Base-by-base conservation (phyloP, 2,888 invertebrate genomes). In the Spilosoma lubricipeda region DNA sequence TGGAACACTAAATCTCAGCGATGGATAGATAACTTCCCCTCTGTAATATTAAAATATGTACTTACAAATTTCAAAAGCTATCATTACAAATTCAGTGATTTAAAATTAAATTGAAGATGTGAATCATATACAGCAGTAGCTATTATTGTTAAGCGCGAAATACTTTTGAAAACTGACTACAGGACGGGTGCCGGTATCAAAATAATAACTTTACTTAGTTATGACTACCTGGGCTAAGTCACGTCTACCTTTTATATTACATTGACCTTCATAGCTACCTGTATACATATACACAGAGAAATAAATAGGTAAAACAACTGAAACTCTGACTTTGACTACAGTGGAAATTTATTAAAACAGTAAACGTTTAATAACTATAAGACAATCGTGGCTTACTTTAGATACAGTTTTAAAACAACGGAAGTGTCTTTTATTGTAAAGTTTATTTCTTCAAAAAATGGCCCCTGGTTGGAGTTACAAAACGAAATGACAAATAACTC, bases 11-110 rank as follows among this genome's bases (percentile, higher is more conserved):
- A 97, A 96, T 85, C 90, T 94, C 42, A 97, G 85, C 15, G 96
- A 94, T 2, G 97, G 97, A 84, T 96, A 96, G 73, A 97, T 91
- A 2, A 97, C 94, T 86, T 94, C 96, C 27, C 97, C 97, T 83
- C 97, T 97, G 89, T 48, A 87, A 85, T 66, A 64, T 33, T 30
- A 64, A 65, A 71, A 64, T 65, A 30, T 56, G n/a, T 30, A 18
- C 18, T 63, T 30, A 15, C 5, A 63, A 63, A 27, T 15, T 30
- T 30, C 15, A 30, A 15, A 5, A 15, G 59, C 39, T 39, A 39
- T 11, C 39, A 5, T 39, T 39, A 39, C 5, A 63, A 8, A 15
- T 63, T 15, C 30, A 30, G 30, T 30, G 15, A 30, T 30, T 15
- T 30, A 56, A 56, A n/a, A n/a, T 3, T 23, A 15, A 15, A 13